phyloP scores from a whole-genome alignment of 2,113 vertebrate species.

The Cryptoleucopteryx plumbea region DNA sequence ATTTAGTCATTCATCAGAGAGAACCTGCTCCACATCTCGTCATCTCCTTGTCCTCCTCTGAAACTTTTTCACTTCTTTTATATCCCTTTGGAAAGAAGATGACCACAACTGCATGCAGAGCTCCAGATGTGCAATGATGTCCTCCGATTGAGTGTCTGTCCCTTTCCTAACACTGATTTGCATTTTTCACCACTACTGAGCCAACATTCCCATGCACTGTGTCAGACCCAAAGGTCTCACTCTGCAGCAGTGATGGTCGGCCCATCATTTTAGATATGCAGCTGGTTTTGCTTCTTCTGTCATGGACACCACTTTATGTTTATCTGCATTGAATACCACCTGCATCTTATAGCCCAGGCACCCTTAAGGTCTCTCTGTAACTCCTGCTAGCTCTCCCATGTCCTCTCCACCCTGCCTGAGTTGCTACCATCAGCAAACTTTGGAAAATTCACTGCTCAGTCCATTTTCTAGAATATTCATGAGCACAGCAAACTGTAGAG shows the following conservation, averaged over 20 bases:
- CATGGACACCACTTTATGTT: neutral
- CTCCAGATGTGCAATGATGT: neutral
- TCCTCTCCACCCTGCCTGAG: neutral
- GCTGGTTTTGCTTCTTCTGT: neutral
- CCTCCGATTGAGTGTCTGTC: neutral
- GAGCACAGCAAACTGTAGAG: neutral
- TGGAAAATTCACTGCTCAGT: neutral
- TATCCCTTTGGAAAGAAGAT: neutral
- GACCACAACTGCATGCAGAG: neutral
- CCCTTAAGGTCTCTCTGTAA: neutral
- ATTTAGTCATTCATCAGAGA: neutral
- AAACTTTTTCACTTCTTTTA: neutral
- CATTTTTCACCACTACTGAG: neutral
- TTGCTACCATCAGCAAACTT: neutral
- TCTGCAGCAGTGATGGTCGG: neutral
- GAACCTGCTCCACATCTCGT: fast-evolving
- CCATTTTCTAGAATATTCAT: neutral
- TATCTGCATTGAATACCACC: neutral
- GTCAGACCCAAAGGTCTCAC: neutral
- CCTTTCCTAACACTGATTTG: neutral
- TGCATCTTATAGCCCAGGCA: neutral
- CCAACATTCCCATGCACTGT: neutral
- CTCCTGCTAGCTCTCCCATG: neutral
- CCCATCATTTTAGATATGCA: neutral
- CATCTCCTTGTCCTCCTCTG: neutral